Evolutionary conservation across 2,888 invertebrate genomes (phyloP), one percentile per base, ranked within the genome.

Genomic region (Acheta domesticus): DNA sequence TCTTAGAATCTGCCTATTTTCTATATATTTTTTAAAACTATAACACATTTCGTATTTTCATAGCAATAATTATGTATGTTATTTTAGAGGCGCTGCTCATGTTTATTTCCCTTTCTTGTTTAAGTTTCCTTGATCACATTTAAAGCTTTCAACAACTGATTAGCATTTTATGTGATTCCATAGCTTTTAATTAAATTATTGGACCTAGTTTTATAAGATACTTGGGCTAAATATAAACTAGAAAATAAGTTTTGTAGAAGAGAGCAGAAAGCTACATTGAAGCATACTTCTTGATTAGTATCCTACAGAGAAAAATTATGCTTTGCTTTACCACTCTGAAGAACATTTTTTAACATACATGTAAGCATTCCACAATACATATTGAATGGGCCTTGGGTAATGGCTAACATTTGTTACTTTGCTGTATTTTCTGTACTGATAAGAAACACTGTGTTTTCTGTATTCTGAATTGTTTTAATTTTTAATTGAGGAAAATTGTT

Each of bases 281-380:
- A 62, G n/a, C n/a, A 19, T 62, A 14, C 14, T 19, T 14, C n/a
- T 62, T 12, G 4, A n/a, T 62, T 62, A 62, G 62, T n/a, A 62
- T 19, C 62, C 62, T 62, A 62, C 62, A 62, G n/a, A 62, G 62
- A 62, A 62, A 62, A 19, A 14, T 36, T 36, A 36, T 62, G n/a
- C 14, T 62, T 62, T 62, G 14, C 14, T 62, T 62, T 62, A 62
- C 62, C 36, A 62, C 14, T 62, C 62, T 62, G 62, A 62, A 8
- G 36, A 36, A 62, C 62, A 62, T 62, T 62, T 62, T 62, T 62
- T 62, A 62, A 62, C 14, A 62, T 62, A 62, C 14, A 62, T n/a
- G n/a, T 62, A 62, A 62, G 62, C 62, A 62, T 62, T 62, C 62
- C 62, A 62, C 62, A 62, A 62, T 62, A 62, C 62, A 62, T 62